A percentile compares a stretch with the other conserved stretches of the same genome.
These are phyloP conservation scores for Drosophila fuyamai DNA, from an alignment of 1,140 invertebrate genomes.

Conservation along the genomic window DNA sequence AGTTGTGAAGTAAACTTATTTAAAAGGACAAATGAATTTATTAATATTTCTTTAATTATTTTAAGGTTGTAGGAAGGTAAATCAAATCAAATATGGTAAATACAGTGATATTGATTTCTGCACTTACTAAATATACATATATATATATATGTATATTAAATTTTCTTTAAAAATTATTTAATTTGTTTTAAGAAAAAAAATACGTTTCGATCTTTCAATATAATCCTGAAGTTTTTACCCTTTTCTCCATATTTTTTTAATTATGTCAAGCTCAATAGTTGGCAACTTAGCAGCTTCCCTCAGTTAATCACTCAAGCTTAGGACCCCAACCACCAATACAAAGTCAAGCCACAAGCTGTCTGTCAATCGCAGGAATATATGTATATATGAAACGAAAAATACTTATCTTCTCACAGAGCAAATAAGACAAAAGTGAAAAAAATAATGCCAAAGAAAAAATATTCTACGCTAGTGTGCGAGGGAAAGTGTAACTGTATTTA, in stretches of 20 bases:
- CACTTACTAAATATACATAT: too few relatives aligned
- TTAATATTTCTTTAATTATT: background rate
- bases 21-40: background rate
- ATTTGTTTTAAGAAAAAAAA: too few relatives aligned
- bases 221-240: background rate
- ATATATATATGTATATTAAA: too few relatives aligned
- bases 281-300: constrained; percentile 7
- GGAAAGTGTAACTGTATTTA: constrained; percentile 67
- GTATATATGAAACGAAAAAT: constrained; percentile 5
- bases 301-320: constrained; percentile 46
- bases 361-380: constrained; percentile 32
- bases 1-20: background rate
- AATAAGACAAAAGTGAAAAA: constrained; percentile 64
- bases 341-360: constrained; percentile 32
- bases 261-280: constrained; percentile 21
- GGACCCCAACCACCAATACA: background rate
- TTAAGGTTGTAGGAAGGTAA: too few relatives aligned
- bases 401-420: constrained; percentile 16
- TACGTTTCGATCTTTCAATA: too few relatives aligned
- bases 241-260: background rate
- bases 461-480: constrained; percentile 14
- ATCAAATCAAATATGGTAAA: too few relatives aligned
- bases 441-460: constrained; percentile 45
- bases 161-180: too few relatives aligned
- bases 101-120: too few relatives aligned